A percentile compares a stretch with the other conserved stretches of the same genome.
These are phyloP conservation scores for Lochmaea crataegi DNA, from an alignment of 2,888 invertebrate genomes.

Conservation along the genomic window DNA sequence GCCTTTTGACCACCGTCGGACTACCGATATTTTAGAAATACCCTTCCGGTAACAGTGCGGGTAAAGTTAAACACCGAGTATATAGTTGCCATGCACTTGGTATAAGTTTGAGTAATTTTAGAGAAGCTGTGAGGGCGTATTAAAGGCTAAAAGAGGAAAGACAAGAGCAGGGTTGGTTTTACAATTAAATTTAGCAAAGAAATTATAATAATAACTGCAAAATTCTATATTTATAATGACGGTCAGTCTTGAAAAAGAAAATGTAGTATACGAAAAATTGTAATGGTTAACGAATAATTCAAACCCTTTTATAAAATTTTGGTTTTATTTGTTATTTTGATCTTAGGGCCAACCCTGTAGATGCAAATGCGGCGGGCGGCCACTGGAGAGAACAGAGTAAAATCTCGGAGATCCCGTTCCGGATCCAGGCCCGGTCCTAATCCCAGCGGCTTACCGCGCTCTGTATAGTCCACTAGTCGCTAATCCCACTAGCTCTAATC, in stretches of 20 bases:
- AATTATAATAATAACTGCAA: too few relatives aligned
- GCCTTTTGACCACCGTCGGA: conserved; percentile 17
- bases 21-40: conserved; percentile 21
- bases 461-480: conserved; percentile 66
- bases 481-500: conserved; percentile 67
- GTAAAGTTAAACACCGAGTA: conserved; percentile 8
- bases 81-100: conserved; percentile 4
- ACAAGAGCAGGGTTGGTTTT: conserved; percentile 7
- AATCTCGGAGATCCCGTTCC: conserved; percentile 65
- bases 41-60: conserved; percentile 7
- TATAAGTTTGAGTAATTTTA: conserved; percentile 20
- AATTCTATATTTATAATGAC: too few relatives aligned
- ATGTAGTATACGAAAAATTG: too few relatives aligned
- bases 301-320: background rate
- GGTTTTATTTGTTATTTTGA: background rate
- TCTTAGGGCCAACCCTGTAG: conserved; percentile 9
- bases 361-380: conserved; percentile 28
- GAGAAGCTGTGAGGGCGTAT: conserved; percentile 8
- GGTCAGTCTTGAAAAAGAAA: too few relatives aligned
- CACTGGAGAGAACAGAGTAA: conserved; percentile 53
- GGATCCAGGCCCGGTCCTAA: conserved; percentile 64
- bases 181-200: too few relatives aligned
- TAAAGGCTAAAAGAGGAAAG: conserved; percentile 8
- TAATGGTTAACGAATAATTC: background rate
- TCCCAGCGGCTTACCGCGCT: conserved; percentile 66